Conservation (phyloP, 2,797 vertebrate species). For the Ispidina lecontei region DNA sequence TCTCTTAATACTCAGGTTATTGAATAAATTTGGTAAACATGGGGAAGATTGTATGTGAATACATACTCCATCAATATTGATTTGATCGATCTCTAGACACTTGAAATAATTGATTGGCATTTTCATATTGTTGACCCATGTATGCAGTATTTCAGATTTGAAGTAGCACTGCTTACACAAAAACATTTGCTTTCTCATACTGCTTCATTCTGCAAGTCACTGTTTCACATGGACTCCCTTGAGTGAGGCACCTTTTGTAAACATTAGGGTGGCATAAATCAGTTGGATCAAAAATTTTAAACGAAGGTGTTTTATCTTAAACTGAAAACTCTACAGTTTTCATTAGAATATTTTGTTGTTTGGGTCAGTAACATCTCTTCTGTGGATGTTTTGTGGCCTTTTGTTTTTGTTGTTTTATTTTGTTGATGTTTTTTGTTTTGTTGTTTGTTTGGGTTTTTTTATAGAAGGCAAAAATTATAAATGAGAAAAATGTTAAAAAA, state of each 20-base stretch:
- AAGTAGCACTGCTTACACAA: not conserved
- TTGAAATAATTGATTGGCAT: not conserved
- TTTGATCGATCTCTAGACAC: not conserved
- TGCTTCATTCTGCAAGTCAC: not conserved
- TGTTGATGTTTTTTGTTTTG: no score
- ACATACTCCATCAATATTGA: not conserved
- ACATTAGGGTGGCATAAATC: not conserved
- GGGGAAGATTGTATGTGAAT: not conserved
- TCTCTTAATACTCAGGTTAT: not conserved
- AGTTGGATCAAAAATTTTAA: not conserved
- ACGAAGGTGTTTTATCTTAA: not conserved
- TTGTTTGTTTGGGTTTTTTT: not conserved
- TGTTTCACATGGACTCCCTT: not conserved
- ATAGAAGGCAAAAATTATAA: conserved; percentile 75
- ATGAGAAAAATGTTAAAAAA: conserved; percentile 74
- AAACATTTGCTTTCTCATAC: not conserved
- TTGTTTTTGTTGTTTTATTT: not conserved
- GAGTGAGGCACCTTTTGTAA: not conserved
- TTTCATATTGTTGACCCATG: not conserved
- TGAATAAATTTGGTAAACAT: not conserved
- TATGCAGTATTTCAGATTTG: not conserved
- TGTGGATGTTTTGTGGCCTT: not conserved
- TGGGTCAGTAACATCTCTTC: not conserved
- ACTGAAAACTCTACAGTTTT: not conserved
- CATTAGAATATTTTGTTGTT: not conserved